Base-by-base conservation (phyloP, 1,140 invertebrate genomes). In the Ericerus pela region DNA sequence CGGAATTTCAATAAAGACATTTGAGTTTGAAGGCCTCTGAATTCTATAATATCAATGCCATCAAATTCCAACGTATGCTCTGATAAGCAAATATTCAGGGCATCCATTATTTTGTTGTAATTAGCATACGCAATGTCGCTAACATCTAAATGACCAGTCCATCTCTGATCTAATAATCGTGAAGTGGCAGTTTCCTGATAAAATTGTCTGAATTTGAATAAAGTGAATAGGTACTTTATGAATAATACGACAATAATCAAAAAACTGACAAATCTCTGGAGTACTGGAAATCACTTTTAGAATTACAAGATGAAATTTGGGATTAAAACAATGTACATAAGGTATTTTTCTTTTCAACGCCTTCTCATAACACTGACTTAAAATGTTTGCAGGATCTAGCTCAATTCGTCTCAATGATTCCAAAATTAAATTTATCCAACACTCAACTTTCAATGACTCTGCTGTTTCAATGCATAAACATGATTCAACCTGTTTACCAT, bases 91-190 rank as follows among this genome's bases (percentile, higher is more conserved):
- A 6, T 8, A 51, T 51, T 6, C 18, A n/a, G 16, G n/a, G n/a
- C n/a, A n/a, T n/a, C n/a, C n/a, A n/a, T n/a, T n/a, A n/a, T n/a
- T n/a, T n/a, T n/a, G n/a, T 14, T 1, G 28, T 24, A 51, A 51
- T 51, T 51, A 51, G 26, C 28, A 27, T 51, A 28, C 2, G 30
- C 30, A 51, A 51, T 51, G 16, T 51, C 26, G 30, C 4, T 28
- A 12, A 51, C 20, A 28, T 51, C 30, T 28, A 51, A 51, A 51
- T 28, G 5, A 3, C 26, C 1, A 28, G 26, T 28, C 24, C 26
- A 51, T 18, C 47, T n/a, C 20, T 51, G 26, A 16, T 51, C 24
- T 51, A 51, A 51, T 11, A 28, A 51, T 51, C 26, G 27, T 28
- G 30, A n/a, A 28, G 26, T 51, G 30, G 27, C 29, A 51, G 26